Conservation (phyloP, 1,140 invertebrate species). For the Agrilus planipennis region DNA sequence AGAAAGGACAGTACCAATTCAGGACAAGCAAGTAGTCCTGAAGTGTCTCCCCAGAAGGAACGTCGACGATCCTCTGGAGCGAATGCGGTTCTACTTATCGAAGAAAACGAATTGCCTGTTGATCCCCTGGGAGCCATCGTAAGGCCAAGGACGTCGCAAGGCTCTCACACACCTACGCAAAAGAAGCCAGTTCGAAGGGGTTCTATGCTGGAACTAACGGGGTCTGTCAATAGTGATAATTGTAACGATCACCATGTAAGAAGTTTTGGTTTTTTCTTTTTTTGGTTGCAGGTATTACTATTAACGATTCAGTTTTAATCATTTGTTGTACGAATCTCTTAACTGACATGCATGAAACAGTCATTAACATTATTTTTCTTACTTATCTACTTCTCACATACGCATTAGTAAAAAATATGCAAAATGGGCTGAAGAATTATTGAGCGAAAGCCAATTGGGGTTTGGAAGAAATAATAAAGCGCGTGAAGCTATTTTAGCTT, state of each 20-base stretch:
- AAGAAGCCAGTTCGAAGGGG: conserved; percentile 48
- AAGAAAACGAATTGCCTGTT: conserved; percentile 36
- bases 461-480: no score
- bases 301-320: background rate
- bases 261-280: conserved; percentile 18
- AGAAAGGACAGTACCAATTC: conserved; percentile 52
- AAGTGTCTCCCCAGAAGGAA: conserved; percentile 35
- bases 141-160: conserved; percentile 30
- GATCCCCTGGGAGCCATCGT: conserved; percentile 42
- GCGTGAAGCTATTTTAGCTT: no score
- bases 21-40: conserved; percentile 30
- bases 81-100: conserved; percentile 39
- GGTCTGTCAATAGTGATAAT: conserved; percentile 40
- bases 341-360: background rate
- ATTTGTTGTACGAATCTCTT: conserved; percentile 4
- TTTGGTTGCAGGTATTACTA: no score
- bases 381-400: conserved; percentile 4
- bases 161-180: conserved; percentile 40
- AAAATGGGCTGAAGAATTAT: background rate
- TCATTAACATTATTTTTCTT: conserved; percentile 1
- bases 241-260: conserved; percentile 26
- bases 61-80: conserved; percentile 31
- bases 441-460: background rate
- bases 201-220: conserved; percentile 54
- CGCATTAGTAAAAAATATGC: conserved; percentile 6